Evolutionary conservation across 2,113 vertebrate species (phyloP), one percentile per base, ranked within the genome.

Genomic region (Microtus richardsoni): DNA sequence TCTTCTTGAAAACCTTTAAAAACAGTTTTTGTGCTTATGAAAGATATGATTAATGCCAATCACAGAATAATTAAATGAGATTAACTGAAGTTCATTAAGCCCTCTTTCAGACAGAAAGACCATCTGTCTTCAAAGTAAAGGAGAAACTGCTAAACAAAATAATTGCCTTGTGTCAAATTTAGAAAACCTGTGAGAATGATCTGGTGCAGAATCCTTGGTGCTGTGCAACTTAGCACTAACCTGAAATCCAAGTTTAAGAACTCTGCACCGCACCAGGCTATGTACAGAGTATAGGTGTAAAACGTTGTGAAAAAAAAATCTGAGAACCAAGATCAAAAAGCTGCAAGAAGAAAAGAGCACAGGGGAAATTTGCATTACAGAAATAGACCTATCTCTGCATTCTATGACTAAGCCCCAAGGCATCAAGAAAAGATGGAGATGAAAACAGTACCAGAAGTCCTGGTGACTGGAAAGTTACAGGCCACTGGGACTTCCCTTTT

Each of bases 281-380:
- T 58, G 79, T 39, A 85, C 44, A 49, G 22, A 88, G 2, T 84
- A 94, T 3, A 75, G 71, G 7, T n/a, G 73, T 71, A 41, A 28
- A 54, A 75, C 39, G 33, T 88, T 91, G 64, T 47, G 11, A 86
- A 49, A 64, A 96, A 87, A 85, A 68, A 68, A 68, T 85, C 12
- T 82, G 60, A 78, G 44, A 80, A 26, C 13, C 12, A 68, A 93
- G n/a, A 92, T 94, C 64, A 95, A 96, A 93, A 71, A 87, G 52
- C 33, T n/a, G 13, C 66, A 71, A 70, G 47, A 91, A 91, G n/a
- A 54, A 49, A 49, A 74, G 87, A 91, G 71, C 75, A 74, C 39
- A 33, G 66, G 71, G n/a, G 73, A 91, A 92, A 95, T 96, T 79
- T 75, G 33, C 91, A 68, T 87, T 64, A 75, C 77, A 49, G 68